Evolutionary conservation across 2,888 invertebrate species (phyloP).

Genomic region (Girardia tigrina): DNA sequence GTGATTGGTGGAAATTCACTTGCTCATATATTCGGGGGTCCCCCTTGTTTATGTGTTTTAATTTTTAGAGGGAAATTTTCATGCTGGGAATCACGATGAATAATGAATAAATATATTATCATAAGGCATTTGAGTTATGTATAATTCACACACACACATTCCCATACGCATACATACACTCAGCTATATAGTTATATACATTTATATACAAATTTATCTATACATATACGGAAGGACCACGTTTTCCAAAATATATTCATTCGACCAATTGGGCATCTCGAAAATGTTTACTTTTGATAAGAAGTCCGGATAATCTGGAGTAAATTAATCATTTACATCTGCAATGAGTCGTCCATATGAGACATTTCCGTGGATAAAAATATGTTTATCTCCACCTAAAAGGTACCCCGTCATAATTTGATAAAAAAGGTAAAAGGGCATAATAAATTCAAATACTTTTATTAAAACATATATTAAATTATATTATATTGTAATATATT

Average conservation of each 20-base stretch:
- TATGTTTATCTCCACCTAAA: too few relatives aligned
- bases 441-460: too few relatives aligned
- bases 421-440: too few relatives aligned
- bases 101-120: conserved; percentile 23
- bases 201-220: too few relatives aligned
- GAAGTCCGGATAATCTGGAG: background rate
- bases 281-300: conserved; percentile 4
- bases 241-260: background rate
- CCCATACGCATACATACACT: background rate
- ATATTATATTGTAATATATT: too few relatives aligned
- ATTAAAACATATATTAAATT: too few relatives aligned
- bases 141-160: background rate
- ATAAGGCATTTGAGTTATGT: conserved; percentile 5
- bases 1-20: background rate
- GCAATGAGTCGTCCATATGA: too few relatives aligned
- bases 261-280: background rate
- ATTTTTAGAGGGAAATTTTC: background rate
- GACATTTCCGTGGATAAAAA: too few relatives aligned
- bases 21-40: background rate
- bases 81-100: conserved; percentile 9
- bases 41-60: background rate
- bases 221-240: too few relatives aligned
- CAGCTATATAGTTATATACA: too few relatives aligned
- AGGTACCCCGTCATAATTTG: too few relatives aligned
- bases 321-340: background rate